Conservation (phyloP, 1,140 invertebrate genomes). For the Propsilocerus akamusi region DNA sequence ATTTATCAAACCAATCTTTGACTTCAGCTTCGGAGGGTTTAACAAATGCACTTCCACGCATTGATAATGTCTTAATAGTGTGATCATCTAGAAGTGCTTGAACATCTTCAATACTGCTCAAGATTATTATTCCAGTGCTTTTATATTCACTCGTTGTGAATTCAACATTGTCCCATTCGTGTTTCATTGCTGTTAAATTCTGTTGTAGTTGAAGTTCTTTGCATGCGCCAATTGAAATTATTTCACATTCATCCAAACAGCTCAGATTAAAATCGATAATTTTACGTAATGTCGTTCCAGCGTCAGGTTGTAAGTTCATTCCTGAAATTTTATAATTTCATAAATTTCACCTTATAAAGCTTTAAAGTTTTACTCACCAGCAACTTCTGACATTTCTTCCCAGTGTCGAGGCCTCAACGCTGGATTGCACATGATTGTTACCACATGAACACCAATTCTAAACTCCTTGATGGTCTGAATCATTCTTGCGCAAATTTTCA, state of each 20-base stretch:
- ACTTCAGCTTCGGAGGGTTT: constrained; percentile 71
- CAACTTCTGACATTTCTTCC: constrained; percentile 73
- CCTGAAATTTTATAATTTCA: too few species aligned
- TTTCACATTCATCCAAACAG: constrained; percentile 57
- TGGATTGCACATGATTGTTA: constrained; percentile 72
- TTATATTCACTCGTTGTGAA: constrained; percentile 56
- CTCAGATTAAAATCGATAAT: constrained; percentile 59
- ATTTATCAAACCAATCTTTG: constrained; percentile 62
- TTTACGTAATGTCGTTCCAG: constrained; percentile 67
- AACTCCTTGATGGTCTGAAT: constrained; percentile 62
- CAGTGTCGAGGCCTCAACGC: constrained; percentile 74
- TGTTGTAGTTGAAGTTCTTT: constrained; percentile 70
- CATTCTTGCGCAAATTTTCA: constrained; percentile 51
- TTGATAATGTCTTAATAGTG: constrained; percentile 70
- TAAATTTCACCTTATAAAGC: too few species aligned
- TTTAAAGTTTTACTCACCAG: constrained; percentile 23
- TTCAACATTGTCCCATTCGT: constrained; percentile 62
- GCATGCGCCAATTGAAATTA: constrained; percentile 73
- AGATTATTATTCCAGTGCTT: constrained; percentile 58
- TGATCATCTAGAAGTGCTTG: constrained; percentile 76
- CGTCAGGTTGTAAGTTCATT: constrained; percentile 68
- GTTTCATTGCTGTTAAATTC: constrained; percentile 61
- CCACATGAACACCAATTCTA: constrained; percentile 57
- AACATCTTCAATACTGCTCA: constrained; percentile 68
- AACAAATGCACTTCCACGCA: constrained; percentile 81